Base-by-base conservation (phyloP, 2,888 invertebrate species). In the Digitonthophagus gazella region DNA sequence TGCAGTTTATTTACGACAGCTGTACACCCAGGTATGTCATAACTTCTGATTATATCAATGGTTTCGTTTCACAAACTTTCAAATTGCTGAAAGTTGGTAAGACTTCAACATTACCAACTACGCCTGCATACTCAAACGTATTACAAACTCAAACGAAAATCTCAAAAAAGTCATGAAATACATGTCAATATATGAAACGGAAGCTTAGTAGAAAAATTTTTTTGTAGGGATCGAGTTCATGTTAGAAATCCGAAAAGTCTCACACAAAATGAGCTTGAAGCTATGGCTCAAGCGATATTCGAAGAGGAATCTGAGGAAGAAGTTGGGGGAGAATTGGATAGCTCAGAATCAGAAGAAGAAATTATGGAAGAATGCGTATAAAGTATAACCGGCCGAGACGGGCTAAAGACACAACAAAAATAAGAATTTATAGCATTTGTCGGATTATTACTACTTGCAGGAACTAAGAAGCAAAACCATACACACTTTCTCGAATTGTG, bases 401-500 rank as follows among this genome's bases (percentile, higher is more conserved):
- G 72, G 73, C 75, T 19, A 72, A 71, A 65, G 66, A 73, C 57
- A 65, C 64, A 16, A 71, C 71, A 65, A 69, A 71, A 56, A 72
- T 16, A n/a, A 5, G 71, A 75, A 71, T 66, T 74, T n/a, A 58
- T 71, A 54, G 74, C 74, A 19, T 72, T 76, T 65, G 55, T 74
- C 6, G 72, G 74, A 6, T 71, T 74, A 28, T 67, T 74, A 58
- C 15, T 74, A 22, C 54, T 74, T 54, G 57, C 74, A 14, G 75
- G 72, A 63, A 16, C 4, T 15, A 75, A 76, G 44, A 73, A 75
- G 66, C 68, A 69, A 64, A 74, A 71, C 55, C 74, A 74, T 56
- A 75, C 74, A 20, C 64, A 74, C 70, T 73, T 75, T 71, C 63
- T 69, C 4, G 74, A 76, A 72, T 64, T 76, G 15, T 74, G 74